These are phyloP conservation scores for Hydraecia micacea DNA, from an alignment of 2,888 invertebrate genomes.

Conservation along the genomic window DNA sequence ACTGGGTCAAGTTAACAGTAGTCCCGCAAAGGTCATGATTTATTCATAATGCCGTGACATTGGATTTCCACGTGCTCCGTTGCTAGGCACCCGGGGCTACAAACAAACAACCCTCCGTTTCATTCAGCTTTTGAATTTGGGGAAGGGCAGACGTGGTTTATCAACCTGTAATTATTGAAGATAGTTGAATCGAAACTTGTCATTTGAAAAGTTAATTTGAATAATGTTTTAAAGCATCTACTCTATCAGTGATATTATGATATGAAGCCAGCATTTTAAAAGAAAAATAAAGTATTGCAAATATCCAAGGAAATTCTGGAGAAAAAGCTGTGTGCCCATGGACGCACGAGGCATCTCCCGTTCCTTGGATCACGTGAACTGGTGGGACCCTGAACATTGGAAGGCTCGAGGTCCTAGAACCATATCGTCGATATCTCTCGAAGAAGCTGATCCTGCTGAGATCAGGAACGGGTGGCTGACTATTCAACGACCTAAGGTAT, in stretches of 20 bases:
- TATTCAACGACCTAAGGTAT: slow-evolving; percentile 79
- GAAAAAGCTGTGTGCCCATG: slow-evolving; percentile 68
- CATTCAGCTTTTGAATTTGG: slow-evolving; percentile 74
- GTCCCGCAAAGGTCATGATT: slow-evolving; percentile 76
- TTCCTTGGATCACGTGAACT: slow-evolving; percentile 81
- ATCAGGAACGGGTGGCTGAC: slow-evolving; percentile 87
- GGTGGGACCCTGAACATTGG: slow-evolving; percentile 86
- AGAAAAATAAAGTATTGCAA: not conserved
- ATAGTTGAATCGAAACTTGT: not conserved
- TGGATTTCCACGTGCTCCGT: slow-evolving; percentile 81
- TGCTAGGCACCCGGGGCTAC: slow-evolving; percentile 76
- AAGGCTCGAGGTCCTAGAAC: slow-evolving; percentile 73
- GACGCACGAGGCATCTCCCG: slow-evolving; percentile 77
- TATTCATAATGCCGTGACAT: slow-evolving; percentile 83
- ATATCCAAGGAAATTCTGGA: not conserved
- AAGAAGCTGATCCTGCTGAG: slow-evolving; percentile 78
- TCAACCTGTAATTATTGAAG: not conserved
- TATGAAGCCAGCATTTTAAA: not conserved
- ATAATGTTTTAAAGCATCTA: not conserved
- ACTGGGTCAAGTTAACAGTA: slow-evolving; percentile 80
- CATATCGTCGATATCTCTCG: slow-evolving; percentile 80
- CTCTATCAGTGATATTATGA: not conserved
- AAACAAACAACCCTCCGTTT: slow-evolving; percentile 79
- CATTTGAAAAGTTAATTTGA: not conserved
- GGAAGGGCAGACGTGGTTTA: slow-evolving; percentile 56